Evolutionary conservation across 2,888 invertebrate species (phyloP), one percentile per base, ranked within the genome.

Genomic region (Trichopria drosophilae): DNA sequence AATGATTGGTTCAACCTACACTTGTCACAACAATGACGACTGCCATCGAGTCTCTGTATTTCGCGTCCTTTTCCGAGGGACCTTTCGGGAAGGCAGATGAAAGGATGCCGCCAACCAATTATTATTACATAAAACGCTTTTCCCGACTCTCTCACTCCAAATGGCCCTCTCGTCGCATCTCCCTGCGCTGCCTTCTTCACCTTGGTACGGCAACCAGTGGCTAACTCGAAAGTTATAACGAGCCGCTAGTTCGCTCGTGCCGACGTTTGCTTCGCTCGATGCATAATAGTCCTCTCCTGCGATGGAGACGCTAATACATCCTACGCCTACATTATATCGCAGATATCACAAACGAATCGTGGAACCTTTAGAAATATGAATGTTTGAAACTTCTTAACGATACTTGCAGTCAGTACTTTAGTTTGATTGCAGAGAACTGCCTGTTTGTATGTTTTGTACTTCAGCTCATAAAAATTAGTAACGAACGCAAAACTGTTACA

Each of bases 81-180:
- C 44, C 58, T 54, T 56, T 57, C 59, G 51, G 53, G 58, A 58
- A 51, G 18, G 52, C 59, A 62, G 68, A 71, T 71, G 69, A 71
- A 72, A 71, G 69, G 70, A 70, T 61, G 67, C 71, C 70, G 69
- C 65, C 68, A 66, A 71, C 70, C 72, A 72, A 72, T 72, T 72
- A 72, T 65, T 67, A 67, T 71, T 68, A 66, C 65, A 68, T 71
- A 67, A 72, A 71, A 70, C 66, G 62, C 60, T 65, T 65, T 64
- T 68, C 63, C 57, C 55, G 45, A 59, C 63, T 61, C 59, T 60
- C 52, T 59, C 58, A 53, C 57, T 58, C 59, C 54, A 53, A 36
- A 49, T 47, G 37, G 16, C 37, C 41, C 51, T 41, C 41, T 36
- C 28, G 29, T 31, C 26, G 13, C 39, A 35, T 51, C 42, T 10